Evolutionary conservation across 2,797 vertebrate genomes (phyloP).

Genomic region (Ctenopoma multispine): DNA sequence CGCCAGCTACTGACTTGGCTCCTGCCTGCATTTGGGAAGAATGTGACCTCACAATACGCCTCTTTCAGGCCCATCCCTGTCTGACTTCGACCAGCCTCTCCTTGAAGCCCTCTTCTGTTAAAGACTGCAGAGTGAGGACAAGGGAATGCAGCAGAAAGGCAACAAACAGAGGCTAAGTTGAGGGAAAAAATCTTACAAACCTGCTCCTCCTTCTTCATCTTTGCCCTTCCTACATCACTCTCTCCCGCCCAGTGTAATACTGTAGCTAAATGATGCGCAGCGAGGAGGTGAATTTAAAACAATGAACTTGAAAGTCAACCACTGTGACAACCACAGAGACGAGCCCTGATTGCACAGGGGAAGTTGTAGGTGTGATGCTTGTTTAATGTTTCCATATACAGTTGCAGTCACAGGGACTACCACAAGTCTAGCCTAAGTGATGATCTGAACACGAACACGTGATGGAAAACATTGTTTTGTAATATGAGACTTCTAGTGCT

Average conservation of each 20-base stretch:
- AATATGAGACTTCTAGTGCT: conserved; percentile 55
- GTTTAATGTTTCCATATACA: conserved; percentile 61
- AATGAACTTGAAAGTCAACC: conserved; percentile 66
- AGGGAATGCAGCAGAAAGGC: conserved; percentile 69
- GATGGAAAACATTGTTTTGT: conserved; percentile 61
- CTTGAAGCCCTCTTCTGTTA: conserved; percentile 84
- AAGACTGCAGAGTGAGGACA: conserved; percentile 71
- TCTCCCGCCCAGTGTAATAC: conserved; percentile 45
- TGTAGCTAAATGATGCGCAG: conserved; percentile 64
- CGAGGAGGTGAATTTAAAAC: conserved; percentile 61
- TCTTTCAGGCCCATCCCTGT: conserved; percentile 87
- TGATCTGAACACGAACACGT: conserved; percentile 50
- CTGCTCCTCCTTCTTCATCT: conserved; percentile 56
- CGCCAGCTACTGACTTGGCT: conserved; percentile 91
- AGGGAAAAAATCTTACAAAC: conserved; percentile 51
- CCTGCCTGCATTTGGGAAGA: conserved; percentile 87
- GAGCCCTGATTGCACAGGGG: conserved; percentile 67
- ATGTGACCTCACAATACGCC: conserved; percentile 89
- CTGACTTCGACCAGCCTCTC: conserved; percentile 74
- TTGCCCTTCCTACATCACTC: conserved; percentile 47
- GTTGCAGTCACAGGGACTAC: conserved; percentile 50
- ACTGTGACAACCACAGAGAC: conserved; percentile 68
- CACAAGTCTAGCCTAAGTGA: conserved; percentile 41
- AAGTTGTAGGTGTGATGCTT: conserved; percentile 70
- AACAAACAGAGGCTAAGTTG: conserved; percentile 55